Evolutionary conservation across 1,140 invertebrate genomes (phyloP).

Genomic region (Carposina sasakii): DNA sequence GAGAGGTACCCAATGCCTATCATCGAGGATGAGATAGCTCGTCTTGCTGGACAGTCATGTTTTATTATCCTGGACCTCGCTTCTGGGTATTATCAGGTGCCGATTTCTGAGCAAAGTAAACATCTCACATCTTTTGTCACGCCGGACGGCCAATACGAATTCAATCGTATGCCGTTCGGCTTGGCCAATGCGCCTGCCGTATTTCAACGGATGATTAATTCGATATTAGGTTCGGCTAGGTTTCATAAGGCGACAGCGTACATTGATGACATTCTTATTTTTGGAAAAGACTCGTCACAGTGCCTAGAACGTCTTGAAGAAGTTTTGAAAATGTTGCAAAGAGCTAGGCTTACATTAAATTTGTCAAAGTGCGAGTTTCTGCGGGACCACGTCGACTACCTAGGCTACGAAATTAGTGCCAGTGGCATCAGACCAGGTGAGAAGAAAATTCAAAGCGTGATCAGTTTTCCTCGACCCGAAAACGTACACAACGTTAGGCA

Average conservation of each 20-base stretch:
- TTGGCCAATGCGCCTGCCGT: conserved; percentile 23
- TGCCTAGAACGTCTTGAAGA: conserved; percentile 29
- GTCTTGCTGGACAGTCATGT: conserved; percentile 22
- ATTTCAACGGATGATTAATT: conserved; percentile 33
- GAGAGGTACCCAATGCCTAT: conserved; percentile 64
- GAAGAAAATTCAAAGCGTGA: conserved; percentile 19
- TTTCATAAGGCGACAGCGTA: conserved; percentile 28
- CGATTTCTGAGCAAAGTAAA: conserved; percentile 36
- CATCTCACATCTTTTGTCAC: conserved; percentile 33
- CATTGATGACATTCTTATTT: conserved; percentile 28
- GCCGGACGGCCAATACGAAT: conserved; percentile 32
- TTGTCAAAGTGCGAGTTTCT: conserved; percentile 23
- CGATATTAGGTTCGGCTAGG: conserved; percentile 21
- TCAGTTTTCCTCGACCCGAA: conserved; percentile 19
- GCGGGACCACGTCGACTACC: conserved; percentile 18
- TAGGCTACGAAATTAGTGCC: conserved; percentile 25
- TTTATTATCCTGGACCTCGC: conserved; percentile 42
- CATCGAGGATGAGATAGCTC: conserved; percentile 64
- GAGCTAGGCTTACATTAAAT: conserved; percentile 19
- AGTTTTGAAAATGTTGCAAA: conserved; percentile 12
- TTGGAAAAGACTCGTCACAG: conserved; percentile 24
- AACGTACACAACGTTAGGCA: conserved; percentile 22
- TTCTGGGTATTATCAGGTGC: conserved; percentile 63
- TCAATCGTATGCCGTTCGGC: conserved; percentile 26
- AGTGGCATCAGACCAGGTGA: conserved; percentile 20